Conservation (phyloP, 2,797 vertebrate species). For the Lacerta viridis region DNA sequence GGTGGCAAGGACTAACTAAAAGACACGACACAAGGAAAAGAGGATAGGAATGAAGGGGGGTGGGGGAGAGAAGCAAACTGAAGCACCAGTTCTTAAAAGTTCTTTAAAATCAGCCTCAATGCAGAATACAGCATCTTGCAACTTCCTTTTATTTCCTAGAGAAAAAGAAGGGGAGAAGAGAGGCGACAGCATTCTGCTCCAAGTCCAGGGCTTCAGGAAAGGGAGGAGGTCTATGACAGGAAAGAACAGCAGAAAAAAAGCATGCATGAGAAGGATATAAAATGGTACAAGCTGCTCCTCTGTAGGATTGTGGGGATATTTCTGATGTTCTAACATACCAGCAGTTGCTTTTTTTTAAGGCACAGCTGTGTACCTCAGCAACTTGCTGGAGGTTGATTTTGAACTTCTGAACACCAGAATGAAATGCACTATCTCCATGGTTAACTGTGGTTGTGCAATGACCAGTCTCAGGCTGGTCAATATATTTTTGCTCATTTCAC, state of each 20-base stretch:
- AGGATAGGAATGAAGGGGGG: too few relatives aligned
- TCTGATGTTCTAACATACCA: neutral
- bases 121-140: too few relatives aligned
- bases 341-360: neutral
- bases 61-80: too few relatives aligned
- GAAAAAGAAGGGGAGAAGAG: neutral
- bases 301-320: neutral
- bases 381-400: neutral
- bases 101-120: too few relatives aligned
- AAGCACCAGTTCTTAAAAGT: too few relatives aligned
- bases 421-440: neutral
- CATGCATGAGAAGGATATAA: neutral
- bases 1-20: too few relatives aligned
- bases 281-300: neutral
- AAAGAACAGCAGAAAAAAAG: neutral
- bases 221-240: too few relatives aligned
- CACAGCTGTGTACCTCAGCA: too few relatives aligned
- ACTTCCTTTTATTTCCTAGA: too few relatives aligned
- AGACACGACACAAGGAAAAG: too few relatives aligned
- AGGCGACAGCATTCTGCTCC: neutral
- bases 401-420: neutral
- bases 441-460: neutral
- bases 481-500: neutral
- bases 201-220: neutral
- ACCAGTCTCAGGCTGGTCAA: neutral